Base-by-base conservation (phyloP, 2,888 invertebrate genomes). In the Scaptomyza reducta region DNA sequence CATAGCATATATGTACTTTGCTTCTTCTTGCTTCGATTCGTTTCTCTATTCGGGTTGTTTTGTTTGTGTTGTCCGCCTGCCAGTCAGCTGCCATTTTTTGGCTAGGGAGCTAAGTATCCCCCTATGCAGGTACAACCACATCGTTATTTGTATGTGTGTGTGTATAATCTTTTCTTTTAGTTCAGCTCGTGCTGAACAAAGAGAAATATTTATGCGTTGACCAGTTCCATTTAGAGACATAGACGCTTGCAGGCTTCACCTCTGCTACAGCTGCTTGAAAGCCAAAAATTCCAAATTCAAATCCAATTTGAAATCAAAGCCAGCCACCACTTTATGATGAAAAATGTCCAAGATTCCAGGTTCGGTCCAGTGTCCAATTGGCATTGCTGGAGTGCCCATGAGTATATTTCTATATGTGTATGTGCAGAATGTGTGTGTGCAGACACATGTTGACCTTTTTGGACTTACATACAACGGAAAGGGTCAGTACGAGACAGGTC, bases 301-400 rank as follows among this genome's bases (percentile, higher is more conserved):
- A 84, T 84, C 81, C 87, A 84, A 84, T 84, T 86, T 84, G 75
- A 86, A 84, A 86, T 81, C 84, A 84, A 84, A 84, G 81, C 63
- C 63, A 57, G 56, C 59, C 70, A 74, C 70, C 74, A 74, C 66
- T 80, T 84, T 86, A 84, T 84, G 84, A 84, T 84, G 84, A 81
- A 84, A 84, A 86, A 84, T 86, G 84, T 81, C 77, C 70, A 86
- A 84, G 84, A 81, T 79, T 84, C 62, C 70, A 70, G 70, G 75
- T 81, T 51, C 71, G 58, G 67, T 62, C 71, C 33, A 76, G 68
- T 65, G 25, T 55, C 54, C 60, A 70, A 46, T 65, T 51, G 53
- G 42, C 65, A 70, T 64, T 65, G 57, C 35, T 65, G 25, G 56
- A 56, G 53, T 55, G 40, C 50, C 53, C 54, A 35, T 35, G 44